Base-by-base conservation (phyloP, 2,113 vertebrate genomes). In the Microcebus griseorufus region DNA sequence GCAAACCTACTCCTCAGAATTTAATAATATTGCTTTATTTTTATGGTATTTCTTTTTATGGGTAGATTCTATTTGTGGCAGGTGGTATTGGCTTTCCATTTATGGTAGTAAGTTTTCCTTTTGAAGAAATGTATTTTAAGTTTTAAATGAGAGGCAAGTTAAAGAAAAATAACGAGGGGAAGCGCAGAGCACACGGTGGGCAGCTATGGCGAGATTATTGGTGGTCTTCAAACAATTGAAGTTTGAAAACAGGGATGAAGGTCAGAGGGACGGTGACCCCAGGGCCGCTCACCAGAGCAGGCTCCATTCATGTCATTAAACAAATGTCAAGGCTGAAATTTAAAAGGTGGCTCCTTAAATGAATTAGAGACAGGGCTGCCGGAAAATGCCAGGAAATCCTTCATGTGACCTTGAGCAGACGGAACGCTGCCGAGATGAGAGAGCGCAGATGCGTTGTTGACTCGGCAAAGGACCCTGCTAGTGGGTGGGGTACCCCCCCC, bases 41-140 rank as follows among this genome's bases (percentile, higher is more conserved):
- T 64, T 20, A 10, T 13, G 45, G 34, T 11, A 39, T 70, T 90
- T 92, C 88, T 82, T 97, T 94, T 93, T 93, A 86, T 27, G 73
- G 67, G 25, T 55, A 89, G 55, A 55, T 95, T 79, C 93, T 94
- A 29, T 94, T 95, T 80, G 39, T 62, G 73, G 85, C 70, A 92
- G 70, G 65, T 72, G 78, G 34, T 45, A 73, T 39, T 9, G 32
- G 69, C 80, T 94, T 86, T 83, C 94, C 88, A 55, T 88, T 75
- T 95, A 72, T 72, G 88, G 94, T 23, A 58, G 23, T 48, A 93
- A 89, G 39, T 82, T 72, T 96, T 65, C 88, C 85, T 90, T 84
- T 78, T 76, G 69, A 92, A 93, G 58, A 84, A 92, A 92, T 37
- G 34, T 84, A 78, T 96, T 92, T 88, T 96, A 87, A 84, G 42